Evolutionary conservation across 2,888 invertebrate species (phyloP), one percentile per base, ranked within the genome.

Genomic region (Caenorhabditis virilis): DNA sequence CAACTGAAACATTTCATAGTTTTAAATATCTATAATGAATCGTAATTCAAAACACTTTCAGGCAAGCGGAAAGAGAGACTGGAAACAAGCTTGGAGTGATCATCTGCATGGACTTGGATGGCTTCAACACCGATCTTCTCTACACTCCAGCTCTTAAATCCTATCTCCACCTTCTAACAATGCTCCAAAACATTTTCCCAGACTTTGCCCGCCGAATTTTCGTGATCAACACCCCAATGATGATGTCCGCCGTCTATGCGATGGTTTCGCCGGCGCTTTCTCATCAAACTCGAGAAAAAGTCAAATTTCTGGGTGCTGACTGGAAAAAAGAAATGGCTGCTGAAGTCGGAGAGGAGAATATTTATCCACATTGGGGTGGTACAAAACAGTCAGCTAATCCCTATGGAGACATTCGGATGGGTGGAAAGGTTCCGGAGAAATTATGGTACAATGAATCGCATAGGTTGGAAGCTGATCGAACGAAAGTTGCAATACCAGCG

Each of bases 81-180:
- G 54, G 57, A 15, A 51, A 45, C 11, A 78, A 80, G 51, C 57
- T 77, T 23, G 80, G 80, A 51, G 67, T 76, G 25, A 68, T 69
- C 30, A 72, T 80, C 15, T 72, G 82, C 35, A 71, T 81, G 55
- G 80, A 80, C 55, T 56, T 80, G 39, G 78, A 78, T 16, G 79
- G 78, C 11, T 81, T 80, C 57, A 68, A 55, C 49, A 75, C 65
- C 63, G 80, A 80, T 47, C 64, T 77, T 20, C 41, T 80, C 11
- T 72, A 70, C 58, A 72, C 74, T 20, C 72, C 76, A 18, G 67
- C 75, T 25, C 48, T 80, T 15, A 76, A 75, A 55, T 67, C 74
- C 20, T 80, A 80, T 66, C 49, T 78, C 55, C 70, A 68, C 38
- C 41, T 81, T 38, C 64, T 80, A 20, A 67, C 67, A 22, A 27